Evolutionary conservation across 1,140 invertebrate genomes (phyloP).

Genomic region (Drosophila lacertosa): DNA sequence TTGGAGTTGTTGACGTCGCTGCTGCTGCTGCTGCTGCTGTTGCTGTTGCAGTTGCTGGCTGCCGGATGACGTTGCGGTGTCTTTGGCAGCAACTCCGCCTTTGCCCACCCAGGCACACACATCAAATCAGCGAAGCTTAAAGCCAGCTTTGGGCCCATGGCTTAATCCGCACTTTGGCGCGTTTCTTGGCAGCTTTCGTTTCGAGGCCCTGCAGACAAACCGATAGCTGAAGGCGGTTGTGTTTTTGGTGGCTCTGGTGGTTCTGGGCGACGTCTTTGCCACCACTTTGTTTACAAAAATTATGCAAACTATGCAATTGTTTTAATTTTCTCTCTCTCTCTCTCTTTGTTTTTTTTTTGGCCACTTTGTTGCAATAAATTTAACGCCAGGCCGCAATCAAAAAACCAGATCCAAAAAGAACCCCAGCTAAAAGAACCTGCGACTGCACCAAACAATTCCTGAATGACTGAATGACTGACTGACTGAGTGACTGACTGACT

Average conservation of each 20-base stretch:
- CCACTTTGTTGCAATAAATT: conserved; percentile 69
- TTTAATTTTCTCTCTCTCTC: conserved; percentile 55
- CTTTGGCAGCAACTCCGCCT: not conserved
- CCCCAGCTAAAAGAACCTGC: not conserved
- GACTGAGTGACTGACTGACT: conserved; percentile 8
- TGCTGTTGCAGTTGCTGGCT: conserved; percentile 33
- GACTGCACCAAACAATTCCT: conserved; percentile 3
- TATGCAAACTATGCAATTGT: conserved; percentile 77
- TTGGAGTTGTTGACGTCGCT: conserved; percentile 10
- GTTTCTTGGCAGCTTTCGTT: conserved; percentile 60
- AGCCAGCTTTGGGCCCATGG: conserved; percentile 36
- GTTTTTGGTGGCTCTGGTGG: not conserved
- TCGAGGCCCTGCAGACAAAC: not conserved
- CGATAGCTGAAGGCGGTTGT: not conserved
- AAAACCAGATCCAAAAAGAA: not conserved
- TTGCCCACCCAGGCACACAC: not conserved
- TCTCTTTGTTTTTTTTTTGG: conserved; percentile 34
- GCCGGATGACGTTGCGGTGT: not conserved
- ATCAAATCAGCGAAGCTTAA: conserved; percentile 69
- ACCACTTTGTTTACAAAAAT: conserved; percentile 75
- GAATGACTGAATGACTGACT: conserved; percentile 11
- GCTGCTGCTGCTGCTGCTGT: conserved; percentile 1
- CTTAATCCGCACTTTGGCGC: conserved; percentile 74
- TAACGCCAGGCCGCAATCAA: conserved; percentile 55
- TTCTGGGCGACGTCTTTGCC: conserved; percentile 1